Percentiles rank a stretch among this genome's conserved stretches.
phyloP scores from a whole-genome alignment of 2,888 invertebrate species.

The Chalcis sispes region DNA sequence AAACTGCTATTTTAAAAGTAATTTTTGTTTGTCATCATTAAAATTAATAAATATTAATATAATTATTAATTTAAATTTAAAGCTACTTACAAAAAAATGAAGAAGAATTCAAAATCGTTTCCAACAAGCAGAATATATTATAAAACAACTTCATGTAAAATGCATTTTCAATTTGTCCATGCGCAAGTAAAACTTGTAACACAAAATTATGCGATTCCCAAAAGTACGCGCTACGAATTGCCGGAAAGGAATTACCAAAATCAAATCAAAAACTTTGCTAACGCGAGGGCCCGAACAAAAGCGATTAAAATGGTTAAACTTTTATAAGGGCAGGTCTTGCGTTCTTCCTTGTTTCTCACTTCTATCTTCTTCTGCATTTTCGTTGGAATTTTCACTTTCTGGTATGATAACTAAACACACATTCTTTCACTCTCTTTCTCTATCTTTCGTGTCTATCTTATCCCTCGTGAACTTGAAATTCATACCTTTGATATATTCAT shows the following conservation, averaged over 20 bases:
- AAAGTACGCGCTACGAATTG: background rate
- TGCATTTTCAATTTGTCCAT: background rate
- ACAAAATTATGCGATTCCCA: background rate
- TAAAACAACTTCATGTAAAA: background rate
- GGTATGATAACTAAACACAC: conserved; percentile 44
- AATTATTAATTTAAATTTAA: too few species aligned
- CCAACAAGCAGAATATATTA: too few species aligned
- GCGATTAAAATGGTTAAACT: conserved; percentile 29
- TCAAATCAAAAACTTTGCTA: conserved; percentile 8
- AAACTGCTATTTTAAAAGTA: too few species aligned
- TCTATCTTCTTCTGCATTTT: background rate
- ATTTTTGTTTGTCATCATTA: too few species aligned
- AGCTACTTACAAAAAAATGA: too few species aligned
- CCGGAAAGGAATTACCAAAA: background rate
- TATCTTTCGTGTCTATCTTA: too few species aligned
- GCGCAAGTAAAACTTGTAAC: background rate
- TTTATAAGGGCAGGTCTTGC: too few species aligned
- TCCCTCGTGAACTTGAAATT: background rate
- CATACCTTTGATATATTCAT: conserved; percentile 49
- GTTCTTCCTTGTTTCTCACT: too few species aligned
- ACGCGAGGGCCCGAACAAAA: background rate
- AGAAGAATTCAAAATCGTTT: too few species aligned
- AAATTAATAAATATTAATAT: too few species aligned
- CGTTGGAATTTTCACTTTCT: conserved; percentile 29
- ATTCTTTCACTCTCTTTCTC: too few species aligned